phyloP scores from a whole-genome alignment of 2,888 invertebrate genomes.

The Hemistola chrysoprasaria region DNA sequence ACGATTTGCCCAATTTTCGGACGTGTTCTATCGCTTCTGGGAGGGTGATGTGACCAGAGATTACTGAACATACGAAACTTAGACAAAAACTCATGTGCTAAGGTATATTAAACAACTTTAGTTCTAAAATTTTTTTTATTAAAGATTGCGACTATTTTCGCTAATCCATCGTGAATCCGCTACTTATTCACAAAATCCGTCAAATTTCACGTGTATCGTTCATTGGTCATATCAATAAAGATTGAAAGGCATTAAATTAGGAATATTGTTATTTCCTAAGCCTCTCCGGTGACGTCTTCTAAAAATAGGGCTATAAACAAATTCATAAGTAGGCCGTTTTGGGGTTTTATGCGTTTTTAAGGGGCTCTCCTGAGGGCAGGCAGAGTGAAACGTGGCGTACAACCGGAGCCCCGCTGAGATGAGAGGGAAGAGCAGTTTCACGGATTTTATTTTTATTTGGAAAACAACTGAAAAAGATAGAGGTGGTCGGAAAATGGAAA shows the following conservation, averaged over 20 bases:
- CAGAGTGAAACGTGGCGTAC: constrained; percentile 76
- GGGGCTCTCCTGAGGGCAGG: constrained; percentile 61
- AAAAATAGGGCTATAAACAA: constrained; percentile 77
- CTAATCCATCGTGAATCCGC: no score
- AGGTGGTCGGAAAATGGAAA: constrained; percentile 7
- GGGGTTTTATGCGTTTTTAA: constrained; percentile 77
- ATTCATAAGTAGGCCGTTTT: constrained; percentile 79
- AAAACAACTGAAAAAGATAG: constrained; percentile 23
- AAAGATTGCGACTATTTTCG: no score
- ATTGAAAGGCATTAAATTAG: constrained; percentile 59
- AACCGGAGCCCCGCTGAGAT: constrained; percentile 64
- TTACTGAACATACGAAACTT: no score
- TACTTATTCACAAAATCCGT: no score
- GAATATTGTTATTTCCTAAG: constrained; percentile 63
- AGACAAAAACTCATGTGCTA: no score
- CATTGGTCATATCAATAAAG: constrained; percentile 49
- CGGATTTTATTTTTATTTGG: constrained; percentile 28
- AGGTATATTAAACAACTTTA: no score
- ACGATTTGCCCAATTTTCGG: no score
- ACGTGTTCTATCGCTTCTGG: no score
- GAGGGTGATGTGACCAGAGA: no score
- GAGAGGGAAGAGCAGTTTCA: constrained; percentile 35
- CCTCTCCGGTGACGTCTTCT: constrained; percentile 48
- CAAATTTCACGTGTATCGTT: constrained; percentile 13
- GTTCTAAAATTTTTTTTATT: no score